phyloP scores from a whole-genome alignment of 2,113 vertebrate genomes.

The Vulpes vulpes region DNA sequence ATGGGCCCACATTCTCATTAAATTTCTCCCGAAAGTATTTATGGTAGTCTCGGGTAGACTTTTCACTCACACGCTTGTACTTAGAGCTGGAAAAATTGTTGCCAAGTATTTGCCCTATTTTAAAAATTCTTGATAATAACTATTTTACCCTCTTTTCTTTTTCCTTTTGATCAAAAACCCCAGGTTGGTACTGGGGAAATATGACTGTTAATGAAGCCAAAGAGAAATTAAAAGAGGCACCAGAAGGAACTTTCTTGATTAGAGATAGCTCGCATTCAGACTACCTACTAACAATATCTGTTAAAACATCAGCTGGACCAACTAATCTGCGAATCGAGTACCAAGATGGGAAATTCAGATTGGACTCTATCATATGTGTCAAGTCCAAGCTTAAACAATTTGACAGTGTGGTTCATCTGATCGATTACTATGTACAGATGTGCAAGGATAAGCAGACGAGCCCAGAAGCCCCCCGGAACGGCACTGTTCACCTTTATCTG shows the following conservation, averaged over 20 bases:
- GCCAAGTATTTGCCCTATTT: slow-evolving; percentile 8
- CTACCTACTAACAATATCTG: slow-evolving; percentile 97
- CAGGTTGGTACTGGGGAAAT: slow-evolving; percentile 99
- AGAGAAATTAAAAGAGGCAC: slow-evolving; percentile 94
- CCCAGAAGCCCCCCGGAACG: slow-evolving; percentile 89
- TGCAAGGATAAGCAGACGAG: slow-evolving; percentile 89
- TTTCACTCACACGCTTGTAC: not conserved
- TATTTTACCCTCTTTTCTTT: slow-evolving; percentile 74
- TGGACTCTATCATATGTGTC: slow-evolving; percentile 97
- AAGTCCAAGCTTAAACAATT: slow-evolving; percentile 96
- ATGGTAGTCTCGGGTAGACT: not conserved
- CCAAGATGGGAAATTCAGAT: slow-evolving; percentile 96
- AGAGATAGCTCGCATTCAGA: slow-evolving; percentile 97
- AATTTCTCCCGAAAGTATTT: slow-evolving; percentile 29
- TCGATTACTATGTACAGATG: slow-evolving; percentile 96
- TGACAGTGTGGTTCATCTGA: slow-evolving; percentile 96
- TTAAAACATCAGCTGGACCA: slow-evolving; percentile 96
- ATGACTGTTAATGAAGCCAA: slow-evolving; percentile 97
- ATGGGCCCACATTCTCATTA: slow-evolving; percentile 36
- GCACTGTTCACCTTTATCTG: slow-evolving; percentile 96
- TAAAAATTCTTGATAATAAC: slow-evolving; percentile 58
- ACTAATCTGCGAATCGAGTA: slow-evolving; percentile 97
- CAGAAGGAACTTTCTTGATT: slow-evolving; percentile 96
- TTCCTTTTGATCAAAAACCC: slow-evolving; percentile 77
- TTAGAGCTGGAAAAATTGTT: slow-evolving; percentile 46